phyloP scores from a whole-genome alignment of 2,888 invertebrate genomes.

The Phalera bucephala region DNA sequence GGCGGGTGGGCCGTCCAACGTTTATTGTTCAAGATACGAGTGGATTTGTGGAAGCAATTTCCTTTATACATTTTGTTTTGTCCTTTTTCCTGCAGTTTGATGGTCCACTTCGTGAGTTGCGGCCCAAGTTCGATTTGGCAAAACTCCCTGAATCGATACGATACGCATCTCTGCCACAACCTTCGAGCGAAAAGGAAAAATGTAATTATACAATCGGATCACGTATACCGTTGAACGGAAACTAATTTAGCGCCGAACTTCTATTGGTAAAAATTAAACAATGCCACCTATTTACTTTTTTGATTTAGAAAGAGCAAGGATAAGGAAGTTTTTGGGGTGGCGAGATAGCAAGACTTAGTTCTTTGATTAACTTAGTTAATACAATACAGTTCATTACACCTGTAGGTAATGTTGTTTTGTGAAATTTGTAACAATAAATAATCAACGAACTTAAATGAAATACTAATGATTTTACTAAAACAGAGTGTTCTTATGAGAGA shows the following conservation, averaged over 20 bases:
- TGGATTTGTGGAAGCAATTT: slow-evolving; percentile 84
- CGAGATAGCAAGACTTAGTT: slow-evolving; percentile 6
- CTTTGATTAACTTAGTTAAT: not conserved
- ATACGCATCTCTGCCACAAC: slow-evolving; percentile 67
- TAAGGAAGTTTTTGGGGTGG: slow-evolving; percentile 9
- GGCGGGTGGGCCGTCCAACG: slow-evolving; percentile 73
- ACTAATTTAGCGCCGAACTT: slow-evolving; percentile 72
- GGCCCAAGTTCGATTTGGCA: slow-evolving; percentile 73
- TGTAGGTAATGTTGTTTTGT: too few species aligned
- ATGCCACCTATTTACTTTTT: slow-evolving; percentile 22
- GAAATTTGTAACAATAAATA: too few species aligned
- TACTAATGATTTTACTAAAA: too few species aligned
- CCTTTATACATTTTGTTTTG: slow-evolving; percentile 84
- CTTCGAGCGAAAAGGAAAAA: slow-evolving; percentile 44
- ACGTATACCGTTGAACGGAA: slow-evolving; percentile 69
- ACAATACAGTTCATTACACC: not conserved
- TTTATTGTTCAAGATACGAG: slow-evolving; percentile 83
- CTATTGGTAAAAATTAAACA: slow-evolving; percentile 42
- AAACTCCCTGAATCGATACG: slow-evolving; percentile 66
- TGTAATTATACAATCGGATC: slow-evolving; percentile 72
- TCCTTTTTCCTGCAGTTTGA: slow-evolving; percentile 81
- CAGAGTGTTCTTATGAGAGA: too few species aligned
- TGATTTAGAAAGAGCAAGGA: slow-evolving; percentile 13
- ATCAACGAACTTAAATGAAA: too few species aligned
- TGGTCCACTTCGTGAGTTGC: slow-evolving; percentile 78